Evolutionary conservation across 2,113 vertebrate genomes (phyloP), one percentile per base, ranked within the genome.

Genomic region (Anarhynchus alexandrinus): DNA sequence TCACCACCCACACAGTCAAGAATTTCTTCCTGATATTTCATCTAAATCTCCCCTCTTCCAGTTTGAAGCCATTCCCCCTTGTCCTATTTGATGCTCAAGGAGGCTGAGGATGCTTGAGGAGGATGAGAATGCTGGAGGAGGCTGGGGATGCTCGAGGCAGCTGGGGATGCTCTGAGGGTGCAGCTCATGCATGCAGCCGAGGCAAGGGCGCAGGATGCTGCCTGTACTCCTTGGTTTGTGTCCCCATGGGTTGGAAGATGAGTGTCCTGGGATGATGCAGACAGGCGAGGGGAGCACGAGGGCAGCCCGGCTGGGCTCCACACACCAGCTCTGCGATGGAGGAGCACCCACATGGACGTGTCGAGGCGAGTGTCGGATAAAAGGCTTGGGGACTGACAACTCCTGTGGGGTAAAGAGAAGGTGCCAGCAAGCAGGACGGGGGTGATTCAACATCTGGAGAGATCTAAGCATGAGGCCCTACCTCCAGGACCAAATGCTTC

Each of bases 151-250:
- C 12, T 20, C 0, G 5, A 79, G 12, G 52, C 0, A 15, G 8
- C 43, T 4, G 7, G 65, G 5, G 42, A 57, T 57, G 18, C 14
- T 47, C 0, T 0, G 0, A 13, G 26, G 18, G 13, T 40, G 54
- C 59, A 88, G 65, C 14, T 55, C 10, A 7, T 1, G 1, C 0
- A 9, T 54, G 38, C 4, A 40, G 15, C 25, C 20, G 47, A 54
- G 25, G 15, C 36, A 77, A n/a, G 40, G 20, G 3, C 1, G 2
- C 1, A 3, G 52, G 67, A 40, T 59, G 58, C 61, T 77, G 54
- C 77, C 30, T 25, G 47, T 43, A 42, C 58, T 80, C 77, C 49
- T 84, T 1, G 0, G 7, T 76, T 19, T 34, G n/a, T 40, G 34
- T 27, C 13, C 58, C 43, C 29, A 30, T 5, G 30, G 16, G 10